Conservation (phyloP, 2,888 invertebrate species). For the Clepsis dumicolana region DNA sequence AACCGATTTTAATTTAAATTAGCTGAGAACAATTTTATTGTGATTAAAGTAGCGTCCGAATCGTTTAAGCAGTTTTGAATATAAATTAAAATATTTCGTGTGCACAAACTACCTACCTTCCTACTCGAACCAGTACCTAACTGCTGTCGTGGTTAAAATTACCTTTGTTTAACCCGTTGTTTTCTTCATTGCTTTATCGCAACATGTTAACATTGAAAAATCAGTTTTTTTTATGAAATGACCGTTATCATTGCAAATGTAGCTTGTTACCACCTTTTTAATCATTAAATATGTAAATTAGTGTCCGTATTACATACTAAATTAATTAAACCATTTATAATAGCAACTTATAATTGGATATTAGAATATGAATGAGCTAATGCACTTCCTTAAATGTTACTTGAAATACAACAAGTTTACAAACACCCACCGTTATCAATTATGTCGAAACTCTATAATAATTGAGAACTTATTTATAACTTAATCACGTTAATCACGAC, state of each 20-base stretch:
- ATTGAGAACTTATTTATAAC: constrained; percentile 19
- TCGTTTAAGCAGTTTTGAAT: too few relatives aligned
- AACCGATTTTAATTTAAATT: too few relatives aligned
- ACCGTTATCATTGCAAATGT: background rate
- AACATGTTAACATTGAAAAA: background rate
- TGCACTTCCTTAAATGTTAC: constrained; percentile 4
- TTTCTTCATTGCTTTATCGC: background rate
- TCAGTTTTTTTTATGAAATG: background rate
- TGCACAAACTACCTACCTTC: too few relatives aligned
- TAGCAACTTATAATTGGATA: background rate
- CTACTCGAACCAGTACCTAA: too few relatives aligned
- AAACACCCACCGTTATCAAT: constrained; percentile 8
- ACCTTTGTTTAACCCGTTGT: background rate
- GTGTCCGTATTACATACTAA: background rate
- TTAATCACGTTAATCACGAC: constrained; percentile 9
- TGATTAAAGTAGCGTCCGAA: too few relatives aligned
- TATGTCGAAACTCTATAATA: background rate
- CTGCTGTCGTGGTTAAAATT: background rate
- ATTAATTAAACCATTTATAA: constrained; percentile 13
- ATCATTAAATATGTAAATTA: background rate
- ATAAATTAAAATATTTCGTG: too few relatives aligned
- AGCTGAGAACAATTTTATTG: too few relatives aligned
- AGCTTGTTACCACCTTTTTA: background rate
- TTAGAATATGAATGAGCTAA: background rate
- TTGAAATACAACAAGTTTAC: constrained; percentile 3